phyloP scores from a whole-genome alignment of 1,140 invertebrate species.

The Fopius arisanus region DNA sequence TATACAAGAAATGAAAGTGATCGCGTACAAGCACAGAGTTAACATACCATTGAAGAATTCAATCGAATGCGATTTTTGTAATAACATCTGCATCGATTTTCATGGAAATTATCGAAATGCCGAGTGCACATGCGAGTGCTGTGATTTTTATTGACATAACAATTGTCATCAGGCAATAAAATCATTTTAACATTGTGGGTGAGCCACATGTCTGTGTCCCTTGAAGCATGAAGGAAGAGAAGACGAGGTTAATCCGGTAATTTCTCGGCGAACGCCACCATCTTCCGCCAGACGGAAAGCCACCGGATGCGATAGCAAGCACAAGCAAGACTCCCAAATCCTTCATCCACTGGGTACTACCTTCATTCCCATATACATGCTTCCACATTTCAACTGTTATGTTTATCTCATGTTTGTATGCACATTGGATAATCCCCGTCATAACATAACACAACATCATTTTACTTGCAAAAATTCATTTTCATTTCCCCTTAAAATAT shows the following conservation, averaged over 20 bases:
- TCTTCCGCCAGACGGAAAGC: slow-evolving; percentile 31
- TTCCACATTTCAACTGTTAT: background rate
- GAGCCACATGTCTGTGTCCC: slow-evolving; percentile 16
- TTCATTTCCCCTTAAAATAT: background rate
- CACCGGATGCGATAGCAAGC: slow-evolving; percentile 30
- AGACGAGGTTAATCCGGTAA: slow-evolving; percentile 32
- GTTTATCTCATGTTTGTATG: background rate
- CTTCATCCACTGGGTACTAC: slow-evolving; percentile 17
- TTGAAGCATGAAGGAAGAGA: slow-evolving; percentile 21
- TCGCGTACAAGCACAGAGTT: background rate
- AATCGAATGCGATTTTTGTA: too few relatives aligned
- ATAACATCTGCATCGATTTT: too few relatives aligned
- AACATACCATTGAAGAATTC: too few relatives aligned
- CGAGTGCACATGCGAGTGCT: too few relatives aligned
- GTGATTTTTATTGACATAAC: too few relatives aligned
- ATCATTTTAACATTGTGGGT: background rate
- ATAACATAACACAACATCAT: background rate
- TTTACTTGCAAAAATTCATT: background rate
- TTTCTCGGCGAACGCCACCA: slow-evolving; percentile 29
- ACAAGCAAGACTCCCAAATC: slow-evolving; percentile 16
- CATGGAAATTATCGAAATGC: too few relatives aligned
- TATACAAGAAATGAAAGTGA: background rate
- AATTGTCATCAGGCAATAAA: too few relatives aligned
- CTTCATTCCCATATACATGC: background rate
- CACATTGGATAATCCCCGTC: background rate